Percentiles rank a stretch among this genome's conserved stretches.
Evolutionary conservation across 2,888 invertebrate genomes (phyloP).

Genomic region (Polietes domitor): DNA sequence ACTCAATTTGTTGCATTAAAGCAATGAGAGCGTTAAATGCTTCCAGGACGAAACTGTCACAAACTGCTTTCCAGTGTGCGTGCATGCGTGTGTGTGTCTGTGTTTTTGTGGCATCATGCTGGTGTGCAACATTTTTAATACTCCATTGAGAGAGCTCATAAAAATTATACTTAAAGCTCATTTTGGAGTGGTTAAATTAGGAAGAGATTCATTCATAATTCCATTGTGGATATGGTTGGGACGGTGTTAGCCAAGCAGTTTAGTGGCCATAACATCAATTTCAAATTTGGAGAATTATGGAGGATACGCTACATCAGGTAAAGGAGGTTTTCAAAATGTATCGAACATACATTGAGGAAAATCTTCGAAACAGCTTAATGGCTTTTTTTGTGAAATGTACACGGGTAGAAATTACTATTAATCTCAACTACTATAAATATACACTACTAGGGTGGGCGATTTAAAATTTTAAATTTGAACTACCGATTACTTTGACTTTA

Average conservation of each 20-base stretch:
- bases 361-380: too few species aligned
- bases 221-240: not conserved
- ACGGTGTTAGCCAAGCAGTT: not conserved
- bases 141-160: not conserved
- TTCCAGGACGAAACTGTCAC: not conserved
- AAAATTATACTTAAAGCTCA: not conserved
- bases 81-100: not conserved
- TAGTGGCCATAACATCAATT: not conserved
- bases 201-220: not conserved
- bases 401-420: too few species aligned
- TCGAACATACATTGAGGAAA: too few species aligned
- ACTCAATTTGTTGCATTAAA: slow-evolving; percentile 52
- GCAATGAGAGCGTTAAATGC: slow-evolving; percentile 24
- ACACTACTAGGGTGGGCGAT: too few species aligned
- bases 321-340: too few species aligned
- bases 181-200: not conserved
- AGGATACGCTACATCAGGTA: too few species aligned
- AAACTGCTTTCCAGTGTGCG: not conserved
- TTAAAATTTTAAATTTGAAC: too few species aligned
- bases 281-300: not conserved
- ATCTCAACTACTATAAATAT: too few species aligned
- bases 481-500: too few species aligned
- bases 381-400: too few species aligned
- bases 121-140: slow-evolving; percentile 13
- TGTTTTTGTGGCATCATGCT: not conserved